Percentiles rank a stretch among this genome's conserved stretches.
Evolutionary conservation across 2,888 invertebrate genomes (phyloP).

Genomic region (Pheosia tremula): DNA sequence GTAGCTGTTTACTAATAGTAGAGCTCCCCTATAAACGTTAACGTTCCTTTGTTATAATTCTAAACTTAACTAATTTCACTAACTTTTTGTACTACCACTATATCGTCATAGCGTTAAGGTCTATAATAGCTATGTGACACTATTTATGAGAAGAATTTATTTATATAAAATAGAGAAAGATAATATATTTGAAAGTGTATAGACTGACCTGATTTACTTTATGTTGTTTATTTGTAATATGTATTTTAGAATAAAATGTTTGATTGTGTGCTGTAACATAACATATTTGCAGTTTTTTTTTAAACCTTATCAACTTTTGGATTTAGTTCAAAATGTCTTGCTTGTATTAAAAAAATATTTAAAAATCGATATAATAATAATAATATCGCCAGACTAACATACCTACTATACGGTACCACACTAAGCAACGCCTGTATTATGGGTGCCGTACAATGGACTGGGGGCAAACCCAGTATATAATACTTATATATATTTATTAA

Average conservation of each 20-base stretch:
- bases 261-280: conserved; percentile 47
- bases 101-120: conserved; percentile 3
- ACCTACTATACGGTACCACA: too few relatives aligned
- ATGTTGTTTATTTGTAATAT: conserved; percentile 48
- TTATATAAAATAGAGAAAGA: conserved; percentile 50
- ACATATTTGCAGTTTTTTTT: conserved; percentile 17
- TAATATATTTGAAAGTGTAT: conserved; percentile 51
- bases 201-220: conserved; percentile 56
- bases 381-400: not conserved
- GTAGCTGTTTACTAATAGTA: too few relatives aligned
- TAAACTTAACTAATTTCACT: not conserved
- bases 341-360: too few relatives aligned
- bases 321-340: too few relatives aligned
- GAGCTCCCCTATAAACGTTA: not conserved
- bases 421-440: too few relatives aligned
- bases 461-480: too few relatives aligned
- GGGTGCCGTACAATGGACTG: too few relatives aligned
- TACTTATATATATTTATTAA: too few relatives aligned
- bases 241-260: conserved; percentile 58
- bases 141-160: conserved; percentile 45
- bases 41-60: not conserved
- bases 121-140: conserved; percentile 23
- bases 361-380: not conserved
- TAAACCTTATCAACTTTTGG: not conserved
- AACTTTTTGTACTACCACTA: conserved; percentile 3